phyloP scores from a whole-genome alignment of 2,888 invertebrate genomes.

The Rhorus exstirpatorius region DNA sequence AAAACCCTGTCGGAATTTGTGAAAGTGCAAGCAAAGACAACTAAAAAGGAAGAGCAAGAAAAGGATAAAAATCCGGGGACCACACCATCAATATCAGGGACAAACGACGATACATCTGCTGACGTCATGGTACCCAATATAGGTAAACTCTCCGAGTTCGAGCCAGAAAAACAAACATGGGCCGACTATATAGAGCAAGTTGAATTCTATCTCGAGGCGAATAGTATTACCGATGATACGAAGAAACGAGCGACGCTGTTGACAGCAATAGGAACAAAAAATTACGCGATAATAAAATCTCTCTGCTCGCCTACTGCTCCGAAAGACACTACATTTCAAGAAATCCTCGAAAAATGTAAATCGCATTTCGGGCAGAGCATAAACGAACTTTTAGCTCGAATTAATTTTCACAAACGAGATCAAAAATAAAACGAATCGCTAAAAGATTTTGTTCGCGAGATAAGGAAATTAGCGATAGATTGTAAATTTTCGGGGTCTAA shows the following conservation, averaged over 20 bases:
- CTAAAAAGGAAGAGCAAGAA: slow-evolving; percentile 17
- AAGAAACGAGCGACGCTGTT: slow-evolving; percentile 53
- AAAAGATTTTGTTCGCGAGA: slow-evolving; percentile 52
- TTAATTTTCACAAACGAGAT: slow-evolving; percentile 57
- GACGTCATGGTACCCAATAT: slow-evolving; percentile 34
- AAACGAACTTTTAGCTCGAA: slow-evolving; percentile 51
- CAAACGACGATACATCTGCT: slow-evolving; percentile 8
- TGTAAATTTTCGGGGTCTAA: slow-evolving; percentile 53
- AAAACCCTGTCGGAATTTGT: slow-evolving; percentile 24
- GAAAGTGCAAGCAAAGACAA: slow-evolving; percentile 17
- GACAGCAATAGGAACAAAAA: slow-evolving; percentile 46
- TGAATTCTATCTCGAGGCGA: slow-evolving; percentile 45
- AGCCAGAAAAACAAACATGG: slow-evolving; percentile 41
- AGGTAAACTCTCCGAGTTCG: slow-evolving; percentile 41
- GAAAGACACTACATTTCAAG: slow-evolving; percentile 35
- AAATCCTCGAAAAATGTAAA: slow-evolving; percentile 50
- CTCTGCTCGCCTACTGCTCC: slow-evolving; percentile 51
- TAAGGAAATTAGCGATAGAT: slow-evolving; percentile 47
- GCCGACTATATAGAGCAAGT: slow-evolving; percentile 43
- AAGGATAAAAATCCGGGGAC: slow-evolving; percentile 11
- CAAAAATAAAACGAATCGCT: slow-evolving; percentile 51
- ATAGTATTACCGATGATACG: slow-evolving; percentile 11
- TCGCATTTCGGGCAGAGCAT: slow-evolving; percentile 43
- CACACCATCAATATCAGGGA: slow-evolving; percentile 15
- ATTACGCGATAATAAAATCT: slow-evolving; percentile 58